phyloP scores from a whole-genome alignment of 2,113 vertebrate species.

The Epinephelus fuscoguttatus region DNA sequence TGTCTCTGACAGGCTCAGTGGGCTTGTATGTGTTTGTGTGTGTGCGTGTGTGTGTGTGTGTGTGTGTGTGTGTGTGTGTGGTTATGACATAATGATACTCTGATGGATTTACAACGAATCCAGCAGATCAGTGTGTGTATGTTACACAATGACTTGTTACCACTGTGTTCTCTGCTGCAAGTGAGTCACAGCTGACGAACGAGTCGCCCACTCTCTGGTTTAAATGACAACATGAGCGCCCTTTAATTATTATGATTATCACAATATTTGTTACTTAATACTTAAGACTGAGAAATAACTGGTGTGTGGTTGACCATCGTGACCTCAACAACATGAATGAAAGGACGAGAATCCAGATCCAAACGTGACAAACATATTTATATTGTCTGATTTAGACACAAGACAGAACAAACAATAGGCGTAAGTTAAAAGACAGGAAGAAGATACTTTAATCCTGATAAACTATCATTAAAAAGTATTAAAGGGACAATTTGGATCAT shows the following conservation, averaged over 20 bases:
- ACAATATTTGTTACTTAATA: background rate
- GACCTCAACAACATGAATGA: background rate
- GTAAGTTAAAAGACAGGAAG: too few species aligned
- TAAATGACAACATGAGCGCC: background rate
- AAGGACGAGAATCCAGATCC: too few species aligned
- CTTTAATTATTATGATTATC: background rate
- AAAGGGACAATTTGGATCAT: too few species aligned
- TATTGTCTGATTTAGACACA: too few species aligned
- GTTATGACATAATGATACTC: too few species aligned
- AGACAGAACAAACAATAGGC: too few species aligned
- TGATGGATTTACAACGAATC: background rate
- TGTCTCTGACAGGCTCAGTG: background rate
- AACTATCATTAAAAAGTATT: too few species aligned
- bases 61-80: background rate
- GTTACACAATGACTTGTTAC: background rate
- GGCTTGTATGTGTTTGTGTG: too few species aligned
- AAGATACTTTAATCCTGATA: too few species aligned
- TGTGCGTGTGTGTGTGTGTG: too few species aligned
- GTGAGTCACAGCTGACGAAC: conserved; percentile 44
- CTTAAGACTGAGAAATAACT: background rate
- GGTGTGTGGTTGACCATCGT: background rate
- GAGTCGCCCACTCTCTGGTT: background rate
- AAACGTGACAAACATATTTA: too few species aligned
- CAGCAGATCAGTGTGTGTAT: background rate
- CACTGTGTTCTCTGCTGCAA: background rate